phyloP scores from a whole-genome alignment of 2,888 invertebrate genomes.

The Epirrita christyi region DNA sequence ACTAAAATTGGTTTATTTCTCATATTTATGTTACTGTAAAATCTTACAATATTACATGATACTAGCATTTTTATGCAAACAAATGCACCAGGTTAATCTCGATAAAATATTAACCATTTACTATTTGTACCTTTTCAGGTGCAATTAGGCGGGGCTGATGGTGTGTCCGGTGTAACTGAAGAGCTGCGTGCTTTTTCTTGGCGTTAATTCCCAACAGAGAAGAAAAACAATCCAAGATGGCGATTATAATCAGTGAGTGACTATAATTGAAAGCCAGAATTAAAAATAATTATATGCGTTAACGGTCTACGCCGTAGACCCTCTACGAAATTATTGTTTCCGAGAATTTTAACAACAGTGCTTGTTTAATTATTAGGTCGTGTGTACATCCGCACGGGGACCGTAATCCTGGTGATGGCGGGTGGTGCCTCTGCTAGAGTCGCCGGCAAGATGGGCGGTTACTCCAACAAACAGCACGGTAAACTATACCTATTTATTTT shows the following conservation, averaged over 20 bases:
- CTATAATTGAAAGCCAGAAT: not conserved
- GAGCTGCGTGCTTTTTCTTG: constrained; percentile 3
- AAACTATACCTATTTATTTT: constrained; percentile 48
- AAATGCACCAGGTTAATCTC: too few species aligned
- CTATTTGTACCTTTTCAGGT: constrained; percentile 36
- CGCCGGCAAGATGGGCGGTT: constrained; percentile 92
- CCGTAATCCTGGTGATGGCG: constrained; percentile 65
- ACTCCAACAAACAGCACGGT: constrained; percentile 91
- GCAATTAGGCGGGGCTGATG: constrained; percentile 26
- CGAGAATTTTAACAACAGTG: not conserved
- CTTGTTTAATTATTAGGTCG: constrained; percentile 48
- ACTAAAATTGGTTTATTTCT: not conserved
- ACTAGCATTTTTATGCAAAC: too few species aligned
- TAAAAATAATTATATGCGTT: not conserved
- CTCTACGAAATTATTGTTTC: not conserved
- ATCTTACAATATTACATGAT: too few species aligned
- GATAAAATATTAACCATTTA: too few species aligned
- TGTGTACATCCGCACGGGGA: constrained; percentile 59
- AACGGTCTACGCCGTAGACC: constrained; percentile 1
- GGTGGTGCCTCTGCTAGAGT: constrained; percentile 88
- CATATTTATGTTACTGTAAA: too few species aligned
- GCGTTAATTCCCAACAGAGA: not conserved
- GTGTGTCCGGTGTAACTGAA: constrained; percentile 36
- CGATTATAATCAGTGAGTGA: constrained; percentile 50
- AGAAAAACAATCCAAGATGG: constrained; percentile 45